Conservation (phyloP, 2,797 vertebrate species). For the Petrocephalus sullivani region DNA sequence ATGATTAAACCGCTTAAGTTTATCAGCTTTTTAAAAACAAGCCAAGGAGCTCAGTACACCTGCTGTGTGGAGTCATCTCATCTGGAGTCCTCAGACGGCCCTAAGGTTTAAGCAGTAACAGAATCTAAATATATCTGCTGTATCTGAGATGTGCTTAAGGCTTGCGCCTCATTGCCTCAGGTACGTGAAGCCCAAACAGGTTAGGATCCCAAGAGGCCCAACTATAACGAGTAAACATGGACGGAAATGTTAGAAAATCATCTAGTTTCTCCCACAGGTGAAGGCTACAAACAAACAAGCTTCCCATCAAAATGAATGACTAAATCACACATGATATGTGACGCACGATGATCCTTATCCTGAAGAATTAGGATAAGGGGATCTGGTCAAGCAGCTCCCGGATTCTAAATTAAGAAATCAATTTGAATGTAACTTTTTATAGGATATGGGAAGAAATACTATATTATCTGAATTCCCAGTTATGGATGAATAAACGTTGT, state of each 20-base stretch:
- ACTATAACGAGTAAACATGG: neutral
- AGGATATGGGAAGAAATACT: neutral
- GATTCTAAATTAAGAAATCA: neutral
- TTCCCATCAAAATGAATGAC: neutral
- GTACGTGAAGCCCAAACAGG: neutral
- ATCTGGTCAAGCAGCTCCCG: neutral
- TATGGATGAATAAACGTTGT: neutral
- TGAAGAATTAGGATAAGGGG: neutral
- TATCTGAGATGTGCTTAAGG: constrained; percentile 2
- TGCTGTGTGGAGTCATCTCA: constrained; percentile 51
- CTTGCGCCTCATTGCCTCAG: neutral
- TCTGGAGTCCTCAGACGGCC: constrained; percentile 51
- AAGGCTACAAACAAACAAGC: neutral
- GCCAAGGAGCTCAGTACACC: constrained; percentile 37
- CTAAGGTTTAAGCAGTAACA: constrained; percentile 55
- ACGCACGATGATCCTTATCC: neutral
- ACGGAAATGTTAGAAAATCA: neutral
- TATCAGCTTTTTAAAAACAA: constrained; percentile 29
- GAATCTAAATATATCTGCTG: constrained; percentile 50
- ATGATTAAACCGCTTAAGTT: constrained; percentile 40
- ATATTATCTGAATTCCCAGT: neutral
- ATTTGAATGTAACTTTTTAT: neutral
- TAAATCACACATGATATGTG: neutral
- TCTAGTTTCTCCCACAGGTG: neutral
- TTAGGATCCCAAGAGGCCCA: neutral